Evolutionary conservation across 2,113 vertebrate genomes (phyloP).

Genomic region (Saccopteryx bilineata): DNA sequence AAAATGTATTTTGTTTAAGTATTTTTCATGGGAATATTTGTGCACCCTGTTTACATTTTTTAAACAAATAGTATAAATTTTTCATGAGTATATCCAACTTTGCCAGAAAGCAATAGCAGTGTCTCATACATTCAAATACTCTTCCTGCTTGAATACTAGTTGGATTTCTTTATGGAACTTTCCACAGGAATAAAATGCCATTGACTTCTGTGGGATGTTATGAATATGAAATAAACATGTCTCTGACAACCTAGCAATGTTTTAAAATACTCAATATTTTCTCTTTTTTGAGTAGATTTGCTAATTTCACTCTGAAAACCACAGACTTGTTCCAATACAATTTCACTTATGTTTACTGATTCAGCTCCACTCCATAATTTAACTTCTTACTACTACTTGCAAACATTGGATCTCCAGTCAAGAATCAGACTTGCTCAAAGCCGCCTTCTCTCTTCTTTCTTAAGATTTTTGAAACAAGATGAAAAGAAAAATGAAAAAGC

Average conservation of each 20-base stretch:
- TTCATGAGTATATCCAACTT: conserved; percentile 34
- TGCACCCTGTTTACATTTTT: conserved; percentile 62
- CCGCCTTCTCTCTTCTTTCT: background rate
- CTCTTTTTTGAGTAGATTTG: background rate
- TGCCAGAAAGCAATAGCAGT: background rate
- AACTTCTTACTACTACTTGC: background rate
- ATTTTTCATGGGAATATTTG: conserved; percentile 60
- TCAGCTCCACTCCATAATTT: background rate
- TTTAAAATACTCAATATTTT: background rate
- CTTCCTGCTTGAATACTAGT: conserved; percentile 1
- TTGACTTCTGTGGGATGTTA: background rate
- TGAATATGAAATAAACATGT: background rate
- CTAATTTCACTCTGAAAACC: background rate
- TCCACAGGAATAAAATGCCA: background rate
- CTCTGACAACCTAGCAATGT: background rate
- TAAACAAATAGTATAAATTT: conserved; percentile 67
- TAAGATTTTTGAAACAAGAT: conserved; percentile 40
- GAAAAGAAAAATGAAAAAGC: conserved; percentile 15
- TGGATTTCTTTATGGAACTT: background rate
- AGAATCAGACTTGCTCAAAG: background rate
- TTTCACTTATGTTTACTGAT: background rate
- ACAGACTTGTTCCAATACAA: background rate
- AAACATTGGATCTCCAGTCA: background rate
- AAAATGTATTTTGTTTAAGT: conserved; percentile 61
- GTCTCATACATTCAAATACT: background rate